Conservation (phyloP, 2,113 vertebrate genomes). For the Aspiorhynchus laticeps region DNA sequence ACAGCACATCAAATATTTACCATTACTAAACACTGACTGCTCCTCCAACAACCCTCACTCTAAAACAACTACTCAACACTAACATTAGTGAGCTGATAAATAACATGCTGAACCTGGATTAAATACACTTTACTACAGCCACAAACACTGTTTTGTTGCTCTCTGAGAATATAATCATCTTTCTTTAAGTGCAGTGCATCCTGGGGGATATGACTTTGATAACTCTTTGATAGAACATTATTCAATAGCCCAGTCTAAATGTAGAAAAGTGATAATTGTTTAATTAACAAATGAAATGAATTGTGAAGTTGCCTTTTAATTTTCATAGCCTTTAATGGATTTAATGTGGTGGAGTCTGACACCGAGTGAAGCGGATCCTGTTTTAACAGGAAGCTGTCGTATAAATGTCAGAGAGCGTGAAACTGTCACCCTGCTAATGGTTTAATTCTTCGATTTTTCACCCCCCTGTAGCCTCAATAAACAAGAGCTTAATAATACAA, state of each 20-base stretch:
- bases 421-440: slow-evolving; percentile 24
- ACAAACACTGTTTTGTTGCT: not conserved
- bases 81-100: slow-evolving; percentile 1
- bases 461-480: not conserved
- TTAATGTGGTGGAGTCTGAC: slow-evolving; percentile 26
- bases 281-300: slow-evolving; percentile 39
- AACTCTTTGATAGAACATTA: slow-evolving; percentile 13
- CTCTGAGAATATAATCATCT: not conserved
- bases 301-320: slow-evolving; percentile 41
- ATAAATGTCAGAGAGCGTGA: slow-evolving; percentile 38
- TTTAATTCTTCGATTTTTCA: not conserved
- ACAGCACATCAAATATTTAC: slow-evolving; percentile 50
- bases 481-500: slow-evolving; percentile 5
- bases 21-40: slow-evolving; percentile 50
- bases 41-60: slow-evolving; percentile 22
- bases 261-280: slow-evolving; percentile 45
- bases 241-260: slow-evolving; percentile 7
- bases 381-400: slow-evolving; percentile 31
- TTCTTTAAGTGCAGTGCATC: slow-evolving; percentile 12
- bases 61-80: not conserved
- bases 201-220: slow-evolving; percentile 37
- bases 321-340: slow-evolving; percentile 38
- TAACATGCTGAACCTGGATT: not conserved
- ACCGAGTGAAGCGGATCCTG: slow-evolving; percentile 16
- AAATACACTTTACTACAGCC: not conserved